Conservation (phyloP, 2,797 vertebrate species). For the Paramormyrops hopkinsi region DNA sequence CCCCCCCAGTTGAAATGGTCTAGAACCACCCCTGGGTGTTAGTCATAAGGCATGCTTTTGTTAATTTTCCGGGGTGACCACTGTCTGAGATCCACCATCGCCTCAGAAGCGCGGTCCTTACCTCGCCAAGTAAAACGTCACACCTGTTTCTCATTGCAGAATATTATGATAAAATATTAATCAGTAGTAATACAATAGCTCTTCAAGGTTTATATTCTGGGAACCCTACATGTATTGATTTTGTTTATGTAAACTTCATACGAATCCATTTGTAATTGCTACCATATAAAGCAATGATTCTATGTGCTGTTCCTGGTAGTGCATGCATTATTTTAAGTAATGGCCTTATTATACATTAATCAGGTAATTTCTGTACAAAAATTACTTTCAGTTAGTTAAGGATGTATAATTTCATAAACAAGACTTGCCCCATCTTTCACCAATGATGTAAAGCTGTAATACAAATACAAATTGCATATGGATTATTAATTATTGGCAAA, state of each 20-base stretch:
- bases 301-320: background rate
- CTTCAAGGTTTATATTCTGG: background rate
- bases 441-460: background rate
- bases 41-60: background rate
- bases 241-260: background rate
- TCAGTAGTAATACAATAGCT: background rate
- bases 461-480: background rate
- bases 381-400: background rate
- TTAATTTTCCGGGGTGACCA: background rate
- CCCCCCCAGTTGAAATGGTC: background rate
- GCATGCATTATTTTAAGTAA: background rate
- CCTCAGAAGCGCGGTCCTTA: background rate
- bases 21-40: background rate
- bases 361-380: background rate
- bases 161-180: background rate
- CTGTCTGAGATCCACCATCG: background rate
- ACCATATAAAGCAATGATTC: background rate
- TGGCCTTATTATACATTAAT: background rate
- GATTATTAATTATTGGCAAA: background rate
- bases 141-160: background rate
- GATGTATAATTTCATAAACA: background rate
- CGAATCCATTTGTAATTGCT: background rate
- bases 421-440: background rate
- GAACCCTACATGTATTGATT: background rate
- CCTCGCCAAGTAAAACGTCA: background rate